phyloP scores from a whole-genome alignment of 1,140 invertebrate genomes.

The Luehdorfia chinensis region DNA sequence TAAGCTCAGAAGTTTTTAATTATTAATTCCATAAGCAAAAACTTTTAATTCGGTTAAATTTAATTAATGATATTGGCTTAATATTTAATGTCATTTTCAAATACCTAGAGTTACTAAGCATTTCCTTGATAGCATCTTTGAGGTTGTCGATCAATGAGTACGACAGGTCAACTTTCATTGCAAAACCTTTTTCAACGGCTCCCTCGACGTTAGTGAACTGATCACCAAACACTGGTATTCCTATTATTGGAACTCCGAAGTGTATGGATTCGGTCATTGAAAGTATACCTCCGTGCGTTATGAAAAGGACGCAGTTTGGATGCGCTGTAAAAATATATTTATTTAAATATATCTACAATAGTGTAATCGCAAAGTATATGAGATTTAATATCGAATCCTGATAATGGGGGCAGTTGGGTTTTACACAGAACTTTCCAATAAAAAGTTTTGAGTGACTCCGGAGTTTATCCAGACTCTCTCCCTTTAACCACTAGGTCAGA shows the following conservation, averaged over 20 bases:
- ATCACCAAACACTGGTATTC: constrained; percentile 82
- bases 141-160: constrained; percentile 25
- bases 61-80: too few relatives aligned
- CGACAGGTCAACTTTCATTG: constrained; percentile 27
- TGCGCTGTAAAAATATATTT: constrained; percentile 77
- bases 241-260: constrained; percentile 81
- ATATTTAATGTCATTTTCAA: not conserved
- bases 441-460: too few relatives aligned
- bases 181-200: constrained; percentile 36
- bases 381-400: too few relatives aligned
- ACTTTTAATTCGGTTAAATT: too few relatives aligned
- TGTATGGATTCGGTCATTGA: constrained; percentile 82
- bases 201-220: constrained; percentile 74
- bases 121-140: constrained; percentile 29
- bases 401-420: too few relatives aligned
- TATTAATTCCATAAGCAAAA: too few relatives aligned
- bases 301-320: constrained; percentile 79
- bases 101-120: constrained; percentile 27
- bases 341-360: too few relatives aligned
- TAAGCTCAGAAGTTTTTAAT: too few relatives aligned
- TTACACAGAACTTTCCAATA: too few relatives aligned
- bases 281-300: constrained; percentile 84
- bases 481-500: too few relatives aligned
- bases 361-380: too few relatives aligned
- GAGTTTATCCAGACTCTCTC: too few relatives aligned